Base-by-base conservation (phyloP, 2,113 vertebrate genomes). In the Pungitius pungitius region DNA sequence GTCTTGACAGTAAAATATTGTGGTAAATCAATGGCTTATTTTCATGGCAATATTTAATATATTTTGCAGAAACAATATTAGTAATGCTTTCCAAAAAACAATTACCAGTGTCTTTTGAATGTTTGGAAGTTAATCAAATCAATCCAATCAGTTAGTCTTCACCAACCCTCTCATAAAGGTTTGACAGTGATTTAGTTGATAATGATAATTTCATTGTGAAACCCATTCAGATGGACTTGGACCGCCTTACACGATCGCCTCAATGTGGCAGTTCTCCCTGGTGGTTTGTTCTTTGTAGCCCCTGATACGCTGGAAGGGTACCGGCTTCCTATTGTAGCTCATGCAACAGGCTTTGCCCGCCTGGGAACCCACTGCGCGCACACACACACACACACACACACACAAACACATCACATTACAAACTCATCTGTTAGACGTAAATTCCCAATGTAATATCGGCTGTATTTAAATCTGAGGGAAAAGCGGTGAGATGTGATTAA, bases 171-270 rank as follows among this genome's bases (percentile, higher is more conserved):
- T 56, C 3, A 1, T 22, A 42, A 57, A 57, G n/a, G 4, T 18
- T 52, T 54, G 20, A n/a, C 22, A 30, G 0, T 68, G 8, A 63
- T 40, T 24, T 37, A 6, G 33, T 66, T 0, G 56, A n/a, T n/a
- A 7, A 8, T 35, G 33, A 35, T 35, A 18, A 33, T 59, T 6
- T 75, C 6, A 27, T 9, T 33, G 20, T 42, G 10, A n/a, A 35
- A 10, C 45, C 9, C 0, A 14, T 60, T 71, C 8, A 3, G 24
- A 52, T 33, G 7, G 30, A 14, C 30, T 35, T 6, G 47, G 8
- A 59, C 15, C 26, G 26, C 79, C 94, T 94, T 90, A 95, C 94
- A 95, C 92, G 86, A 94, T 88, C 0, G 94, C 94, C 1, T 91
- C 76, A 3, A 94, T 91, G 71, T 81, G 81, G 26, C 94, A 94